These are phyloP conservation scores for Neoascia interrupta DNA, from an alignment of 2,888 invertebrate genomes.

Conservation along the genomic window DNA sequence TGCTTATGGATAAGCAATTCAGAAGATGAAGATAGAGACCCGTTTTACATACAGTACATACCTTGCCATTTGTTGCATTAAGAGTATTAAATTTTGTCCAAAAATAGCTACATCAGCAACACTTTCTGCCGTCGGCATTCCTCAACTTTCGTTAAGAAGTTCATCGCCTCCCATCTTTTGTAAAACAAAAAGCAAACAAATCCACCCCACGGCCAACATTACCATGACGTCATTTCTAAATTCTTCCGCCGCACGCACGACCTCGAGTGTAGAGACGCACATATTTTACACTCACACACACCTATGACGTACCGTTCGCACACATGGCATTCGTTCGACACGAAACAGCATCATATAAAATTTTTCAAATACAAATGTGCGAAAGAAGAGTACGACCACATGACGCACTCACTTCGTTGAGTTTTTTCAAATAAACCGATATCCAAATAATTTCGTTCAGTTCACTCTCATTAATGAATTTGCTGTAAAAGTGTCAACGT, in stretches of 20 bases:
- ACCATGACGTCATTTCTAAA: constrained; percentile 59
- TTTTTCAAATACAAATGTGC: constrained; percentile 61
- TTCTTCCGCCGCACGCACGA: constrained; percentile 25
- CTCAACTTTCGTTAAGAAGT: constrained; percentile 39
- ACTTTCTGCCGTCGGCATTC: neutral
- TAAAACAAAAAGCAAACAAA: constrained; percentile 5
- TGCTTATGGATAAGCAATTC: no score
- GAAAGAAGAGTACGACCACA: constrained; percentile 31
- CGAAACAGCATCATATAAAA: constrained; percentile 24
- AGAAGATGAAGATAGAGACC: no score
- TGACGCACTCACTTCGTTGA: constrained; percentile 24
- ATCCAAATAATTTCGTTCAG: constrained; percentile 43
- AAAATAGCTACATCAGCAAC: constrained; percentile 18
- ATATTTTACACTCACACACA: neutral
- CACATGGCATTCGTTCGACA: constrained; percentile 17
- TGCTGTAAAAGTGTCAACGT: constrained; percentile 66
- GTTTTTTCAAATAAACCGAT: constrained; percentile 57
- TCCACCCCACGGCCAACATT: constrained; percentile 1
- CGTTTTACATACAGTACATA: no score
- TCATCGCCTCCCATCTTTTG: constrained; percentile 14
- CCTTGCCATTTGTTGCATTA: no score
- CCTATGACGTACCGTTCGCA: constrained; percentile 3
- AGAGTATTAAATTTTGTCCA: no score
- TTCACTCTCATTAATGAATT: constrained; percentile 63
- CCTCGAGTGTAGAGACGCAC: neutral